Base-by-base conservation (phyloP, 30 jellyfish, hydroid and myxozoan genomes). In the Haliclystus octoradiatus region DNA sequence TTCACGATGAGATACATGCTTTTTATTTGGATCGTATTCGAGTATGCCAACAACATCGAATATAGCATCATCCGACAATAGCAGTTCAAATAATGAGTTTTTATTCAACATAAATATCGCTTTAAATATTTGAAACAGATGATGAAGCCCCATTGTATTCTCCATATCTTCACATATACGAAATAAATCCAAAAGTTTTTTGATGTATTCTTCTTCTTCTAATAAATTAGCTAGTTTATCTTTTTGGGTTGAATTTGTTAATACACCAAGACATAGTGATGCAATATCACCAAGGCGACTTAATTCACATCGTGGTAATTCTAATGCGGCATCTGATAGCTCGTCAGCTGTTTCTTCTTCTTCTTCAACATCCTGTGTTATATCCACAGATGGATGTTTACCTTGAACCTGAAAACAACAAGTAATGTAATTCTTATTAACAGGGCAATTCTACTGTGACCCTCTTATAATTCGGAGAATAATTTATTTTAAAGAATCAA, bases 141-240 rank as follows among this genome's bases (percentile, higher is more conserved):
- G 82, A 62, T 89, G 95, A 7, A 89, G 76, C 14, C 94, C 98
- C 33, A 81, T 95, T 50, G 82, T 85, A 32, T 88, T 83, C 50
- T 89, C 98, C 57, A 89, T 65, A 66, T 89, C 98, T 69, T 89
- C 98, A 62, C 98, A 89, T 47, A 75, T 80, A 74, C 74, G 98
- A 63, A 89, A 89, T 13, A 89, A 62, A 30, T 82, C 90, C 28
- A 89, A 40, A 15, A 89, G 92, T 66, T 89, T 89, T 74, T 77
- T 80, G 7, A 88, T 66, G 73, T 79, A 88, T n/a, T 68, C 84
- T 63, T 85, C 94, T 61, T 78, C 85, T 50, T 85, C 96, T 29
- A 85, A 53, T 0, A 92, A 84, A 22, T 69, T 78, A 7, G 94
- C 96, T 15, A 85, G 81, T 49, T 84, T 63, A 27, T 85, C 96